Conservation (phyloP, 2,888 invertebrate species). For the Leptogaster cylindrica region DNA sequence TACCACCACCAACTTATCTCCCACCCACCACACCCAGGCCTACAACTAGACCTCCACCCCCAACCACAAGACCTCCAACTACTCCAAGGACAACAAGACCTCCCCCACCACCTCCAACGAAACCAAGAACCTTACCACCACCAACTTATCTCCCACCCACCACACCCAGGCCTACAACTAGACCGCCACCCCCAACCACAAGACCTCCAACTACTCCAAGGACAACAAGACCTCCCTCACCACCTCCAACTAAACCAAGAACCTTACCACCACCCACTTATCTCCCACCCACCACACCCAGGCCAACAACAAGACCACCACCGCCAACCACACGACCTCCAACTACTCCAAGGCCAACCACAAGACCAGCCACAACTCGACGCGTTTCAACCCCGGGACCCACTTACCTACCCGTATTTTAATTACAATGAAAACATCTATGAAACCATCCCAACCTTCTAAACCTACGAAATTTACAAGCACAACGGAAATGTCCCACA, state of each 20-base stretch:
- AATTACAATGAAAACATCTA: too few species aligned
- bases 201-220: constrained; percentile 26
- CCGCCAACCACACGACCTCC: constrained; percentile 6
- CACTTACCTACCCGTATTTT: constrained; percentile 25
- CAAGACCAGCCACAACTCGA: neutral
- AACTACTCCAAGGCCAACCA: constrained; percentile 16
- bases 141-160: constrained; percentile 48
- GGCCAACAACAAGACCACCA: constrained; percentile 50
- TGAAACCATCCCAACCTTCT: too few species aligned
- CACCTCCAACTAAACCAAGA: neutral
- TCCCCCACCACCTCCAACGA: constrained; percentile 42
- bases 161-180: constrained; percentile 45
- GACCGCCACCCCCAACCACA: constrained; percentile 15
- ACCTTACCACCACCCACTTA: too few species aligned
- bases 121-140: constrained; percentile 19
- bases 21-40: constrained; percentile 47
- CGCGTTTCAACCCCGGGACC: constrained; percentile 31
- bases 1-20: constrained; percentile 47
- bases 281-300: too few species aligned
- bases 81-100: constrained; percentile 43
- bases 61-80: constrained; percentile 50
- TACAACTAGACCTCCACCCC: constrained; percentile 13
- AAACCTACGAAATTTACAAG: too few species aligned
- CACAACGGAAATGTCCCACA: too few species aligned
- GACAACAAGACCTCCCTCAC: neutral